Evolutionary conservation across 2,113 vertebrate genomes (phyloP), one percentile per base, ranked within the genome.

Genomic region (Dipodomys stephensi): DNA sequence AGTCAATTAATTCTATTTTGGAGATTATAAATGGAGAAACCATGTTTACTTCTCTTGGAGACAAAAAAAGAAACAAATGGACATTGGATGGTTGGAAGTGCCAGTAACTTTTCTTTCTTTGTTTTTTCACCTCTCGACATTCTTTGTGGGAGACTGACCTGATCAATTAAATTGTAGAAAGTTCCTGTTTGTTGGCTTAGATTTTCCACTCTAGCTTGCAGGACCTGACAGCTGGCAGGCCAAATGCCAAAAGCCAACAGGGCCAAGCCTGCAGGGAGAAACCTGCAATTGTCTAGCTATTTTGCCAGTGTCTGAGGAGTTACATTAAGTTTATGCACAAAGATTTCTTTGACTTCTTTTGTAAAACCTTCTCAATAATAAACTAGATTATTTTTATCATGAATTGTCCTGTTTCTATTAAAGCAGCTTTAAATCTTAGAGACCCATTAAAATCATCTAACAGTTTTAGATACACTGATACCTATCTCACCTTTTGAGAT

Each of bases 311-410:
- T 44, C 49, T 44, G 25, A 32, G 18, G 5, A 86, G 23, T 95
- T 67, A 82, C 71, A 12, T 69, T 91, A 4, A 79, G 68, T 62
- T 65, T 87, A 57, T 25, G 53, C 4, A 25, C 44, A 80, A 86
- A 87, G 57, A 92, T 20, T 73, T 67, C 76, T 97, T 92, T 83
- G 72, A 67, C 44, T 20, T 79, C 25, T 16, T 49, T 64, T 5
- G 18, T 81, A 57, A 95, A 91, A 44, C 22, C 88, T 73, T 49
- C 25, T 89, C 60, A 87, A n/a, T 87, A 91, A 44, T 32, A 88
- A 86, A 60, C 0, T 18, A 35, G 20, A 32, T 49, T 67, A 32
- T 68, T 93, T 84, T 77, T 62, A 71, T 62, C 7, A 13, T 73
- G 80, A 53, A n/a, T 72, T 83, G 60, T 69, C 35, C 32, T 13